Conservation (phyloP, 2,888 invertebrate genomes). For the Abrostola triplasia region DNA sequence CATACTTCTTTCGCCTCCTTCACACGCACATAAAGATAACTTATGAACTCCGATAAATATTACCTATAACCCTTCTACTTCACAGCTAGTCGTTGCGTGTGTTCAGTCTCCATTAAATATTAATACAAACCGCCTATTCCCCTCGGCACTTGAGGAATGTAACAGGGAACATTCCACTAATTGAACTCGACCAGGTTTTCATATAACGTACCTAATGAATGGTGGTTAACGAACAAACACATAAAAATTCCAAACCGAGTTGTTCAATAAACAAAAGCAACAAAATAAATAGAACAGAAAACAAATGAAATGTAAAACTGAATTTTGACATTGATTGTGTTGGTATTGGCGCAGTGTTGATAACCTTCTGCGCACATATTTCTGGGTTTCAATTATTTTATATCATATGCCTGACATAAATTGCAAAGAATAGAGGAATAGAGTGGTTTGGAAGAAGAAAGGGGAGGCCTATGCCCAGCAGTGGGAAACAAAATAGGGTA, state of each 20-base stretch:
- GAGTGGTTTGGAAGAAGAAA: too few species aligned
- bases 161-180: conserved; percentile 29
- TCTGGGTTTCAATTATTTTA: too few species aligned
- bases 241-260: conserved; percentile 6
- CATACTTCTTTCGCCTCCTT: too few species aligned
- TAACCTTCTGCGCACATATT: too few species aligned
- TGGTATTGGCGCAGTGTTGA: too few species aligned
- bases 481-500: too few species aligned
- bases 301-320: too few species aligned
- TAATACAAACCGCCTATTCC: conserved; percentile 25
- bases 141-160: conserved; percentile 24
- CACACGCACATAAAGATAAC: too few species aligned
- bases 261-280: background rate
- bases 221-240: conserved; percentile 14
- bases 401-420: too few species aligned
- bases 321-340: too few species aligned
- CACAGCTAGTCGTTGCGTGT: conserved; percentile 37
- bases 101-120: conserved; percentile 18
- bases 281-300: background rate
- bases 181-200: conserved; percentile 32
- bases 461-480: too few species aligned
- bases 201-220: conserved; percentile 12
- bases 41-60: conserved; percentile 13
- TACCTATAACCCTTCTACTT: background rate
- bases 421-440: too few species aligned